A percentile compares a stretch with the other conserved stretches of the same genome.
These are phyloP conservation scores for Atherinosoma microstoma DNA, from an alignment of 2,797 vertebrate species.

Conservation along the genomic window DNA sequence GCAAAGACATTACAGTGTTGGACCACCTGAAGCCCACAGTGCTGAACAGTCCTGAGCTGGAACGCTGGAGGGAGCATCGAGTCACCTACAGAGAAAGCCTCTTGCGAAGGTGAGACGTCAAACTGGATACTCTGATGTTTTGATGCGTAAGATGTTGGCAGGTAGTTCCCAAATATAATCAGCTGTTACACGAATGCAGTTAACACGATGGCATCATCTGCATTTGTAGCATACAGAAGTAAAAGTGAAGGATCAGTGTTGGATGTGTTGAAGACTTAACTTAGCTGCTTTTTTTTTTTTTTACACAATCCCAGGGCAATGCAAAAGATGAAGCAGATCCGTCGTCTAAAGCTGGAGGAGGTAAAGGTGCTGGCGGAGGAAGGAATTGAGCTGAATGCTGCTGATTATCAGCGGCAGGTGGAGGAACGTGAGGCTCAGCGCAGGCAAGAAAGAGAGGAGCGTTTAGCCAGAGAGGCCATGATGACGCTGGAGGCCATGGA, in stretches of 20 bases:
- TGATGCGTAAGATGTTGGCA: not conserved
- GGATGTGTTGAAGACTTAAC: not conserved
- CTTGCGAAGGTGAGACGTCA: constrained; percentile 86
- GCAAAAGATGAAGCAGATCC: constrained; percentile 90
- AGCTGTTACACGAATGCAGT: not conserved
- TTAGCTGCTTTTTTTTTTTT: not conserved
- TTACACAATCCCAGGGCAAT: constrained; percentile 82
- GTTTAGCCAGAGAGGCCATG: constrained; percentile 84
- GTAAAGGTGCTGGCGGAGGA: constrained; percentile 88
- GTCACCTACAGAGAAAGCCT: constrained; percentile 85
- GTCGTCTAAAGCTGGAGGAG: constrained; percentile 92
- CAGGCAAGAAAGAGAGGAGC: constrained; percentile 75
- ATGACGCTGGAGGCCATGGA: constrained; percentile 83
- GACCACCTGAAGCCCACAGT: constrained; percentile 93
- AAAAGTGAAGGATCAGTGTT: not conserved
- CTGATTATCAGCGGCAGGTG: constrained; percentile 81
- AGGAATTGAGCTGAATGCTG: constrained; percentile 82
- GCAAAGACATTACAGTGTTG: constrained; percentile 88
- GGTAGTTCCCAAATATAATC: not conserved
- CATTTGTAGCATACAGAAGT: not conserved
- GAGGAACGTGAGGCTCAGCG: constrained; percentile 86
- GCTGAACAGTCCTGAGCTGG: constrained; percentile 89
- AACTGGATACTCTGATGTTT: not conserved
- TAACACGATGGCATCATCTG: not conserved
- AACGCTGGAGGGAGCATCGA: constrained; percentile 89